Evolutionary conservation across 2,113 vertebrate species (phyloP).

Genomic region (Cephalopterus ornatus): DNA sequence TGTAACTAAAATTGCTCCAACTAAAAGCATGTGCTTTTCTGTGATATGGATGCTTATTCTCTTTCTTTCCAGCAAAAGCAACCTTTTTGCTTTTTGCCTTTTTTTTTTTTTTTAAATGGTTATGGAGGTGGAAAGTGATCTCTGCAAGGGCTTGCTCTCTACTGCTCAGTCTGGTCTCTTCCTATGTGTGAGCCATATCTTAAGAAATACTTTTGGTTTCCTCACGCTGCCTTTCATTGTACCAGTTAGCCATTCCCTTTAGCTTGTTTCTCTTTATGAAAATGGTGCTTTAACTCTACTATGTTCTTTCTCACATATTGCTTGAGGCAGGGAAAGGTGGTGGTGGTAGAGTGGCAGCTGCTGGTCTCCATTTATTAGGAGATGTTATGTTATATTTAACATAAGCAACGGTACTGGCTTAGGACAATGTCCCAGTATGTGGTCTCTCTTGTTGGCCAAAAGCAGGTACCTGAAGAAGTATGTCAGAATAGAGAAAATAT

Average conservation of each 20-base stretch:
- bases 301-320: not conserved
- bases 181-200: not conserved
- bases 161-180: not conserved
- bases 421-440: not conserved
- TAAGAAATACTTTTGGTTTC: not conserved
- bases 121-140: not conserved
- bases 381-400: not conserved
- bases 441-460: not conserved
- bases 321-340: not conserved
- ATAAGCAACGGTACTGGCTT: not conserved
- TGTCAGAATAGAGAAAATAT: not conserved
- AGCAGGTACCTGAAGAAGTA: not conserved
- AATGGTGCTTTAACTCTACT: not conserved
- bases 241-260: not conserved
- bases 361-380: not conserved
- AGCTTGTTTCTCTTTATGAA: not conserved
- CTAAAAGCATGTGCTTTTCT: not conserved
- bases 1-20: not conserved
- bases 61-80: not conserved
- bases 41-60: not conserved
- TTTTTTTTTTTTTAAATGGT: not conserved
- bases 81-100: not conserved
- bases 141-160: not conserved
- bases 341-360: not conserved
- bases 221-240: not conserved